Conservation (phyloP, 2,888 invertebrate genomes). For the Eurois occulta region DNA sequence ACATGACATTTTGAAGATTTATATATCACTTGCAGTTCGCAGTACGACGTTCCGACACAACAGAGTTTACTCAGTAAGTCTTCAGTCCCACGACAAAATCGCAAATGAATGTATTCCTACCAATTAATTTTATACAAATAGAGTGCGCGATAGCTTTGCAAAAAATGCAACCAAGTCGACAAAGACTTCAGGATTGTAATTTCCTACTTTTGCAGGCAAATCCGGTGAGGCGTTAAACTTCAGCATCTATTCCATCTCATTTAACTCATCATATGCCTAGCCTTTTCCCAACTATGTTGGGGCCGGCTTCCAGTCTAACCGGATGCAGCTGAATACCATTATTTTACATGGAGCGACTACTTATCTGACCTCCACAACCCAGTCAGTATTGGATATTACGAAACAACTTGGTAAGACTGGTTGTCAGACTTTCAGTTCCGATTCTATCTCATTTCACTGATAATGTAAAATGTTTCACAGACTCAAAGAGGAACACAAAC, state of each 20-base stretch:
- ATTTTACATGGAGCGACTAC: too few relatives aligned
- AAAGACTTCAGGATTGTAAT: not conserved
- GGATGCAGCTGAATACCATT: too few relatives aligned
- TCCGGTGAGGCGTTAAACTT: not conserved
- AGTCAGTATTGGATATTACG: not conserved
- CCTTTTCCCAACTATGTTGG: not conserved
- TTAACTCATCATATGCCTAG: not conserved
- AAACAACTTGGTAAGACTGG: not conserved
- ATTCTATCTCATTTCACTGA: not conserved
- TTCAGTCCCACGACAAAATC: not conserved
- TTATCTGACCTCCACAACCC: too few relatives aligned
- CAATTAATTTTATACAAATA: constrained; percentile 5
- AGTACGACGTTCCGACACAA: not conserved
- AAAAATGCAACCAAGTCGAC: not conserved
- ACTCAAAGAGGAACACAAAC: not conserved
- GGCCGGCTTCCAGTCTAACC: not conserved
- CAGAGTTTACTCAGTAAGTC: not conserved
- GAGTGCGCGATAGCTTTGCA: not conserved
- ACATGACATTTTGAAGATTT: constrained; percentile 2
- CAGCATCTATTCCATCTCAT: not conserved
- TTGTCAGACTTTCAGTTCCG: not conserved
- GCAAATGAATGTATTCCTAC: not conserved
- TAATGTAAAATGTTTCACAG: not conserved
- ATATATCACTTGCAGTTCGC: not conserved
- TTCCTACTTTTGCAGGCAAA: not conserved